phyloP scores from a whole-genome alignment of 2,888 invertebrate species.

The Sminthurides aquaticus region DNA sequence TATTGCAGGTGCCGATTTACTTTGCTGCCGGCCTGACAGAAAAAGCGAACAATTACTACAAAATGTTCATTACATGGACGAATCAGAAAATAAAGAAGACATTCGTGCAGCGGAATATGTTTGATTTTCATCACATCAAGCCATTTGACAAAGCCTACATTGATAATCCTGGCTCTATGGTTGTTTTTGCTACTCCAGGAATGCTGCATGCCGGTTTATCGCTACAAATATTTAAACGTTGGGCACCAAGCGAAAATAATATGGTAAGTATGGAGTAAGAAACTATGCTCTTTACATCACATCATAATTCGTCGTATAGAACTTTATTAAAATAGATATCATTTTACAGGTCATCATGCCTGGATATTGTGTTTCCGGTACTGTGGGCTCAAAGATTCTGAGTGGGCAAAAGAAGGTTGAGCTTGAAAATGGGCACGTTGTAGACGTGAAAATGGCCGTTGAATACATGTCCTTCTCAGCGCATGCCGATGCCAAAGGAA shows the following conservation, averaged over 20 bases:
- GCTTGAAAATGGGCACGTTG: conserved; percentile 85
- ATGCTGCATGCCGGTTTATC: conserved; percentile 99
- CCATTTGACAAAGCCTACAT: conserved; percentile 90
- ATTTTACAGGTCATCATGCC: conserved; percentile 75
- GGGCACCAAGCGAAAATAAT: conserved; percentile 95
- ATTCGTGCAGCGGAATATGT: conserved; percentile 98
- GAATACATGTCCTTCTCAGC: conserved; percentile 99
- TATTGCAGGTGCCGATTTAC: conserved; percentile 72
- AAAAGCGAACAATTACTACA: conserved; percentile 97
- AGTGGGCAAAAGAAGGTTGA: conserved; percentile 90
- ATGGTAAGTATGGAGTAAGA: too few species aligned
- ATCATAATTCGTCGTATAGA: too few species aligned
- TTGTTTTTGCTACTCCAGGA: conserved; percentile 96
- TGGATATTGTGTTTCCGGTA: conserved; percentile 97
- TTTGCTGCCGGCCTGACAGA: conserved; percentile 96
- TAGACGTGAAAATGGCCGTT: conserved; percentile 91
- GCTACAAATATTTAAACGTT: conserved; percentile 93
- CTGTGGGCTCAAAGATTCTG: conserved; percentile 92
- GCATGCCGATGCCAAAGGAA: conserved; percentile 98
- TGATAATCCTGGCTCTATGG: conserved; percentile 93
- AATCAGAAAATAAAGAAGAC: conserved; percentile 99
- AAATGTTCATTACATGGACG: conserved; percentile 99
- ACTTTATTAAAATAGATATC: too few species aligned
- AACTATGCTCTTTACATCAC: too few species aligned
- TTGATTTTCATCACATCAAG: conserved; percentile 98